Percentiles rank a stretch among this genome's conserved stretches.
Conservation (phyloP, 1,140 invertebrate genomes). For the Drosophila ercepeae region DNA sequence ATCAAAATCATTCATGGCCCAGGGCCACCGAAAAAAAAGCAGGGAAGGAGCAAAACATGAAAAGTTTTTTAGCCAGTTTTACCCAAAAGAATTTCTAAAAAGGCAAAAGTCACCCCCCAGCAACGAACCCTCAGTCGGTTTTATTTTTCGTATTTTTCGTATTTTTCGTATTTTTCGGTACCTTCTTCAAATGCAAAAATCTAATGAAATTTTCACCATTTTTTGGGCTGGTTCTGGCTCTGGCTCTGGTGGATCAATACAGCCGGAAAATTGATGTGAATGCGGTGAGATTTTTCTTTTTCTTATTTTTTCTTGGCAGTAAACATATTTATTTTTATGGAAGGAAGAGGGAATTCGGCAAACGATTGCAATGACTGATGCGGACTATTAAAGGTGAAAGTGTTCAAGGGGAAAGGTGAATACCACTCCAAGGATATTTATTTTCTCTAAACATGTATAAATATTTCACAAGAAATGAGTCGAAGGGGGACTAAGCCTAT, state of each 20-base stretch:
- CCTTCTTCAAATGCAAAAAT: constrained; percentile 45
- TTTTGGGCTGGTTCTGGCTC: constrained; percentile 7
- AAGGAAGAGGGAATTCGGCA: not conserved
- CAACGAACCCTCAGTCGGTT: constrained; percentile 15
- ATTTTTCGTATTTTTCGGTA: constrained; percentile 1
- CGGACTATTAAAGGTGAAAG: constrained; percentile 41
- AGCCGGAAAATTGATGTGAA: constrained; percentile 22
- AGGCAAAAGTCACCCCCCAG: constrained; percentile 2
- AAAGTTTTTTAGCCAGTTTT: constrained; percentile 24
- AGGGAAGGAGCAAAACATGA: constrained; percentile 23
- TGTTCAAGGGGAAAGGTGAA: constrained; percentile 4
- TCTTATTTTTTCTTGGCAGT: not conserved
- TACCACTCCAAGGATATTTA: constrained; percentile 11
- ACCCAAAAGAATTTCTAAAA: not conserved
- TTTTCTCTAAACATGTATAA: too few species aligned
- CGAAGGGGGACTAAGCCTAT: not conserved
- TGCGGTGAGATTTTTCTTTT: not conserved
- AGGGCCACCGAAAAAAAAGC: not conserved
- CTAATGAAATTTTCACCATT: constrained; percentile 50
- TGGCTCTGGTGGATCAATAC: constrained; percentile 10
- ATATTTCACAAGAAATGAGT: too few species aligned
- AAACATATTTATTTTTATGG: not conserved
- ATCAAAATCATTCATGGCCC: constrained; percentile 43
- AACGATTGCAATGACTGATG: constrained; percentile 46
- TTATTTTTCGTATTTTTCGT: not conserved